phyloP scores from a whole-genome alignment of 2,113 vertebrate genomes.

The Bos indicus region DNA sequence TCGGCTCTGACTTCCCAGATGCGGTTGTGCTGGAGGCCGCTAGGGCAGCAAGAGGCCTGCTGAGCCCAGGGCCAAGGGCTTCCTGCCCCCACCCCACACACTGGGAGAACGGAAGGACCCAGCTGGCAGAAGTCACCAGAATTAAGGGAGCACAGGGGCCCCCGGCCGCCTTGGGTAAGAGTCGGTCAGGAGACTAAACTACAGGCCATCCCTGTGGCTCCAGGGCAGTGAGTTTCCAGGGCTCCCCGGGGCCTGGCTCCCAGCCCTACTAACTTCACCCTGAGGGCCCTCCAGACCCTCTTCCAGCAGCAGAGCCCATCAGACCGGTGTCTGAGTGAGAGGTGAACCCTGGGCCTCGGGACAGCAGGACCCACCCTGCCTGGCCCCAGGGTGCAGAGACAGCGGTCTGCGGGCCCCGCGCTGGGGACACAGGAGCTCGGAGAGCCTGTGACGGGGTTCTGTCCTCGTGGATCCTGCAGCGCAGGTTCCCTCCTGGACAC shows the following conservation, averaged over 20 bases:
- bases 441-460: background rate
- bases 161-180: slow-evolving; percentile 55
- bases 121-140: slow-evolving; percentile 44
- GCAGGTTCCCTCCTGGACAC: background rate
- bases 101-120: slow-evolving; percentile 18
- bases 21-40: slow-evolving; percentile 93
- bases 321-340: background rate
- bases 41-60: slow-evolving; percentile 74
- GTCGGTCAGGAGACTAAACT: slow-evolving; percentile 53
- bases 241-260: slow-evolving; percentile 51
- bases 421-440: too few species aligned
- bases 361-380: background rate
- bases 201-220: slow-evolving; percentile 49
- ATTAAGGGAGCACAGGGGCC: background rate
- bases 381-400: background rate
- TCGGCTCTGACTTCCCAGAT: slow-evolving; percentile 88
- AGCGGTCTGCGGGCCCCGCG: accelerated
- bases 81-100: background rate
- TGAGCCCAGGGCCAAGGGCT: slow-evolving; percentile 45
- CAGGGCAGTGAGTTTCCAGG: slow-evolving; percentile 50
- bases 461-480: background rate
- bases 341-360: background rate
- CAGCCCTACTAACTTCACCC: background rate
- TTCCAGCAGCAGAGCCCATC: background rate
- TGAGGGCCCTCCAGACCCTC: background rate